Evolutionary conservation across 1,140 invertebrate genomes (phyloP), one percentile per base, ranked within the genome.

Genomic region (Danaus plexippus): DNA sequence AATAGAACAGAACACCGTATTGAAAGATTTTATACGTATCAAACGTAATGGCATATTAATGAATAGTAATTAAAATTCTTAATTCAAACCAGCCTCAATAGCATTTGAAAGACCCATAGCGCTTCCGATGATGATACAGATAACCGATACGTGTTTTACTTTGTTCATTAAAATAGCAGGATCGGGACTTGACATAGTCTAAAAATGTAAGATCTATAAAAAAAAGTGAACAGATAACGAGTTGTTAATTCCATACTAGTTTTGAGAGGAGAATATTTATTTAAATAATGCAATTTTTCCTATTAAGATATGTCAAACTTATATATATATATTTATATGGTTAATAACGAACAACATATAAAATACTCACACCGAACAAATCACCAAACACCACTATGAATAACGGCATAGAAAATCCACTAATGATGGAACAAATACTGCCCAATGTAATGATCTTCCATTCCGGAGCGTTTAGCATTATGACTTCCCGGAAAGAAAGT

Each of bases 311-410:
- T n/a, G n/a, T n/a, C n/a, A n/a, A n/a, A n/a, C n/a, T n/a, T n/a
- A n/a, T n/a, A n/a, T n/a, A n/a, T n/a, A n/a, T n/a, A n/a, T n/a
- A n/a, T n/a, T n/a, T n/a, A n/a, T n/a, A n/a, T n/a, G n/a, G n/a
- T n/a, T n/a, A n/a, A n/a, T 22, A 22, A 22, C 2, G 18, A 22
- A 32, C 7, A 32, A 32, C 22, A 32, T 32, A 32, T 2, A 32
- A 32, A 32, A 32, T 32, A 32, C 61, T 69, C 66, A 79, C 77
- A 43, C 91, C 90, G 58, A 96, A 89, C 57, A 96, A 90, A 78
- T 94, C 91, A 43, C 93, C 92, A 73, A 96, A 94, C n/a, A 95
- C 78, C 45, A 95, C 83, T 0, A 94, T 91, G 79, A 94, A 95
- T 0, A 91, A 65, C 5, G 95, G 94, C 82, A 93, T 91, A 41